A percentile compares a stretch with the other conserved stretches of the same genome.
Evolutionary conservation across 2,113 vertebrate genomes (phyloP).

Genomic region (Rhinolophus ferrumequinum): DNA sequence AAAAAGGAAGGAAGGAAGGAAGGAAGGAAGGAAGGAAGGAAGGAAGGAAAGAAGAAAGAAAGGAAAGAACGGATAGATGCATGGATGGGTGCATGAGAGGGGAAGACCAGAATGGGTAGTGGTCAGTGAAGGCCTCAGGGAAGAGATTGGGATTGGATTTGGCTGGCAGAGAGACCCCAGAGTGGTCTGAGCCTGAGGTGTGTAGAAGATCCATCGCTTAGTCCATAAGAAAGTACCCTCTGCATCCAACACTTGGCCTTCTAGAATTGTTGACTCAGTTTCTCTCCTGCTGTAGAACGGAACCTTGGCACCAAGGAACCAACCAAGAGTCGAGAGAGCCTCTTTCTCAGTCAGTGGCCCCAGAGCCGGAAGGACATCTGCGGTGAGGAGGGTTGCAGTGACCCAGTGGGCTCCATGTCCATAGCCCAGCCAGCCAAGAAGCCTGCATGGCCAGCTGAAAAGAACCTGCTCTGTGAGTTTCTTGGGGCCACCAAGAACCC

Average conservation of each 20-base stretch:
- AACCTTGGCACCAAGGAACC: conserved; percentile 57
- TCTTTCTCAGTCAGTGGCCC: conserved; percentile 66
- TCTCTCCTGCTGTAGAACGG: conserved; percentile 51
- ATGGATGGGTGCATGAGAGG: no score
- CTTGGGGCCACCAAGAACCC: conserved; percentile 70
- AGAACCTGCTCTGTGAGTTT: conserved; percentile 76
- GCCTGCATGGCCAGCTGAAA: conserved; percentile 44
- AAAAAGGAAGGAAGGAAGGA: background rate
- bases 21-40: background rate
- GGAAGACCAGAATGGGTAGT: background rate
- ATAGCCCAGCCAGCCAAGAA: conserved; percentile 62
- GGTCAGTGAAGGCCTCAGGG: background rate
- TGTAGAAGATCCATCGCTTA: background rate
- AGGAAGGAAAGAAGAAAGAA: background rate
- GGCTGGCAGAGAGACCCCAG: background rate
- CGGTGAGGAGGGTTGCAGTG: conserved; percentile 52
- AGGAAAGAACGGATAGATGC: background rate
- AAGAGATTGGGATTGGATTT: background rate
- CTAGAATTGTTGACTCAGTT: conserved; percentile 32
- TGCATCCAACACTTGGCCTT: background rate
- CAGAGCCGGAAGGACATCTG: conserved; percentile 62
- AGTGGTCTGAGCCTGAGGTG: background rate
- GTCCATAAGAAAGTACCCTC: background rate
- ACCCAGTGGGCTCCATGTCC: conserved; percentile 13
- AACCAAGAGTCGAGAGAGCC: conserved; percentile 51